These are phyloP conservation scores for Dioctria linearis DNA, from an alignment of 2,888 invertebrate genomes.

Conservation along the genomic window DNA sequence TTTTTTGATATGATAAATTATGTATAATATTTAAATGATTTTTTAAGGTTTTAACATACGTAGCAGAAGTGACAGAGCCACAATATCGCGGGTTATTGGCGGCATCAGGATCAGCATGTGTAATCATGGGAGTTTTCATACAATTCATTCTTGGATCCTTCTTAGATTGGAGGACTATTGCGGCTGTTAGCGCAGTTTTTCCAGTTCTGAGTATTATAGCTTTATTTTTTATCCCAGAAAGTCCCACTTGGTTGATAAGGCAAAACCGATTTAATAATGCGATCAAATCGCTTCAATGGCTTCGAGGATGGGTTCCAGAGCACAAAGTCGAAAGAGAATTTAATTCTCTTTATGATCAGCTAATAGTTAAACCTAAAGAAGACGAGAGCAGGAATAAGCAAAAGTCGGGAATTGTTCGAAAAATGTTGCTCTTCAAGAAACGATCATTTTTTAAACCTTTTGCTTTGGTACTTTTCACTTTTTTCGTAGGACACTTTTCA, in stretches of 20 bases:
- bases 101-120: constrained; percentile 82
- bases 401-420: constrained; percentile 60
- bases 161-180: constrained; percentile 80
- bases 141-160: constrained; percentile 83
- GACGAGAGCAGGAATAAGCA: constrained; percentile 62
- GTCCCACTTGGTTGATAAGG: constrained; percentile 85
- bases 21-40: too few relatives aligned
- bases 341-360: constrained; percentile 67
- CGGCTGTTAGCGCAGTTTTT: constrained; percentile 78
- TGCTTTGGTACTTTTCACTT: constrained; percentile 76
- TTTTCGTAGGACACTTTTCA: constrained; percentile 83
- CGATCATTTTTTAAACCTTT: constrained; percentile 80
- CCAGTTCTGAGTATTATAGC: constrained; percentile 77
- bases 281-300: constrained; percentile 80
- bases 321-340: constrained; percentile 74
- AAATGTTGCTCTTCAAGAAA: constrained; percentile 72
- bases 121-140: constrained; percentile 82
- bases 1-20: too few relatives aligned
- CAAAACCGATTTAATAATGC: constrained; percentile 79
- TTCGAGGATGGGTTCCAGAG: constrained; percentile 83
- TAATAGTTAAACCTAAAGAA: constrained; percentile 66
- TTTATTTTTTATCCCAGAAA: constrained; percentile 84
- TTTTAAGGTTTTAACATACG: constrained; percentile 82
- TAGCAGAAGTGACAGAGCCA: constrained; percentile 87
- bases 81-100: constrained; percentile 82